Percentiles rank a stretch among this genome's conserved stretches.
Evolutionary conservation across 2,797 vertebrate genomes (phyloP).

Genomic region (Emys orbicularis): DNA sequence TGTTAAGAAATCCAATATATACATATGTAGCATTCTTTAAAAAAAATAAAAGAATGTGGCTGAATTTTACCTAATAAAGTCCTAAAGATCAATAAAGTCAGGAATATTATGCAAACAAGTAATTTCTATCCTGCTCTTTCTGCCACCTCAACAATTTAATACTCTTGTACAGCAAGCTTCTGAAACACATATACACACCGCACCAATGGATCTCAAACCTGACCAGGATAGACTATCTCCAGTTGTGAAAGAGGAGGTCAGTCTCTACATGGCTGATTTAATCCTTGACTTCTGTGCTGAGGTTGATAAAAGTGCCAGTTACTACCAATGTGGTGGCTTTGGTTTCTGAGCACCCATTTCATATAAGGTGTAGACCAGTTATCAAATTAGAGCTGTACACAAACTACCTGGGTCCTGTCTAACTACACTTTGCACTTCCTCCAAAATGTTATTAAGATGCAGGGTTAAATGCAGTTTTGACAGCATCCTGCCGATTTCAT

Average conservation of each 20-base stretch:
- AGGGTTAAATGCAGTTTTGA: neutral
- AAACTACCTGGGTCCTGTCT: neutral
- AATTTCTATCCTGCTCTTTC: neutral
- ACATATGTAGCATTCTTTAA: neutral
- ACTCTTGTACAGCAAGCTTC: neutral
- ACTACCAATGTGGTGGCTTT: neutral
- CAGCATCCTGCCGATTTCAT: neutral
- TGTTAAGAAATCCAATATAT: neutral
- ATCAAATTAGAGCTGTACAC: neutral
- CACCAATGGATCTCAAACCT: neutral
- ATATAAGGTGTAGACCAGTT: neutral
- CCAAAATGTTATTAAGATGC: accelerated
- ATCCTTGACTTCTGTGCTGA: accelerated
- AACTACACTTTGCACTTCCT: neutral
- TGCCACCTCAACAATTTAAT: neutral
- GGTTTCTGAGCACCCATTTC: neutral
- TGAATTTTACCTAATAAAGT: neutral
- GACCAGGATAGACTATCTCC: neutral
- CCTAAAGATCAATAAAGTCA: neutral
- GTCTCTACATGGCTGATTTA: neutral
- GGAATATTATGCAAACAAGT: neutral
- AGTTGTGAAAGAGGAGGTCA: neutral
- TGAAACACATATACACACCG: neutral
- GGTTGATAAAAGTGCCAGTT: neutral
- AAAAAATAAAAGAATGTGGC: neutral